phyloP scores from a whole-genome alignment of 2,888 invertebrate species.

The Eurytoma adleriae region DNA sequence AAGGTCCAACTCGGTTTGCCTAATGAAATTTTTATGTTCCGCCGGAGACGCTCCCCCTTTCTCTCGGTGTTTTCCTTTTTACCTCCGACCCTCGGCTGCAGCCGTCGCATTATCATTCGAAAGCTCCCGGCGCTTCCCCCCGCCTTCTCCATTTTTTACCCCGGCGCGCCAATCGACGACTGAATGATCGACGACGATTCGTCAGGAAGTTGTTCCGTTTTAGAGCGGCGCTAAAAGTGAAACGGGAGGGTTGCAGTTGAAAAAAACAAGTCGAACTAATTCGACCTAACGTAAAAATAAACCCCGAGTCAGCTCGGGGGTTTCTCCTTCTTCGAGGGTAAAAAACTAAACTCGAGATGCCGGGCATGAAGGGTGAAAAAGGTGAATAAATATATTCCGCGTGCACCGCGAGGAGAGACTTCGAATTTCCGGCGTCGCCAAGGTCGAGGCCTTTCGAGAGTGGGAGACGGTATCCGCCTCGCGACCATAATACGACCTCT shows the following conservation, averaged over 20 bases:
- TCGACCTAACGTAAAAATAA: too few species aligned
- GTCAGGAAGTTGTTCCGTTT: not conserved
- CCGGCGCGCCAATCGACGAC: conserved; percentile 48
- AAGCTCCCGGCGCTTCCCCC: conserved; percentile 56
- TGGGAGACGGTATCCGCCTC: not conserved
- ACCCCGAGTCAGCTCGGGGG: too few species aligned
- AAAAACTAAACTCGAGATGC: not conserved
- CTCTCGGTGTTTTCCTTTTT: conserved; percentile 48
- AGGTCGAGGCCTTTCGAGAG: conserved; percentile 17
- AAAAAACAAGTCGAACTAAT: too few species aligned
- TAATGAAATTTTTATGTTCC: conserved; percentile 69
- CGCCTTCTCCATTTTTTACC: conserved; percentile 5
- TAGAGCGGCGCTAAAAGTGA: not conserved
- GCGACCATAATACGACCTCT: conserved; percentile 39
- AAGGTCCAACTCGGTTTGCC: conserved; percentile 62
- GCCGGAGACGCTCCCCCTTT: conserved; percentile 57
- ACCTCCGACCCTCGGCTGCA: conserved; percentile 22
- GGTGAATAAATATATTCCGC: not conserved
- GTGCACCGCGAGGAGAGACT: not conserved
- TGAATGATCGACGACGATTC: conserved; percentile 45
- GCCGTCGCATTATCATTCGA: conserved; percentile 62
- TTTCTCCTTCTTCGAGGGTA: not conserved
- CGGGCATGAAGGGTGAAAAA: conserved; percentile 11
- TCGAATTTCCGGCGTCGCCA: conserved; percentile 4
- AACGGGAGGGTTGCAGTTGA: not conserved